Conservation (phyloP, 2,113 vertebrate species). For the Uria lomvia region DNA sequence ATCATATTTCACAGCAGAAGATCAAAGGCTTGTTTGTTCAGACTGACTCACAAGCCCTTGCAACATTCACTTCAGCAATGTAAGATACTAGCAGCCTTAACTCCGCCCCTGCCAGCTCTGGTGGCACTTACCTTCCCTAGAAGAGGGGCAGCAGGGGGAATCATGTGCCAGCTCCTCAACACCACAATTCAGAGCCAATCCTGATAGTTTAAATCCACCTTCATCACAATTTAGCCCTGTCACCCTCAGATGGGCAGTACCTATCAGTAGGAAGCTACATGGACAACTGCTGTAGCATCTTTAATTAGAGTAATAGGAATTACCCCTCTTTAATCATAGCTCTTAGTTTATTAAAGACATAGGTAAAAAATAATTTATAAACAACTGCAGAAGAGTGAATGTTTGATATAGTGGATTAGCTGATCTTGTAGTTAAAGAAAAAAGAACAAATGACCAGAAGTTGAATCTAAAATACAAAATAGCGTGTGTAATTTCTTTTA, state of each 20-base stretch:
- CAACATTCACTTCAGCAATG: background rate
- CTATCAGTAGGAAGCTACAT: background rate
- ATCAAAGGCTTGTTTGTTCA: background rate
- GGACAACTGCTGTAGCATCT: background rate
- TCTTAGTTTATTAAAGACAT: background rate
- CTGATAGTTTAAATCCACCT: background rate
- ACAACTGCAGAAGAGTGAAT: background rate
- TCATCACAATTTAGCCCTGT: background rate
- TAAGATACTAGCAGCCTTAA: rapidly evolving
- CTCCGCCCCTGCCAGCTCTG: background rate
- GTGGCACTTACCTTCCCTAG: background rate
- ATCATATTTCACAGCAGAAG: background rate
- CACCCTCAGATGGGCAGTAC: background rate
- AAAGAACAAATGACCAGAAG: background rate
- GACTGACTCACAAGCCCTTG: background rate
- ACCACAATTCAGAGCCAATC: background rate
- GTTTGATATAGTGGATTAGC: background rate
- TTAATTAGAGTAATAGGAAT: background rate
- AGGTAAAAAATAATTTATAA: background rate
- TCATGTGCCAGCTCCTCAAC: background rate
- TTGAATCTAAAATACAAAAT: background rate
- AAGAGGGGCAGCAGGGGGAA: background rate
- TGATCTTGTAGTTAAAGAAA: background rate
- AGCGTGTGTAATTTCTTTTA: background rate
- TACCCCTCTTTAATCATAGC: background rate